Conservation (phyloP, 2,113 vertebrate genomes). For the Apteryx mantelli region DNA sequence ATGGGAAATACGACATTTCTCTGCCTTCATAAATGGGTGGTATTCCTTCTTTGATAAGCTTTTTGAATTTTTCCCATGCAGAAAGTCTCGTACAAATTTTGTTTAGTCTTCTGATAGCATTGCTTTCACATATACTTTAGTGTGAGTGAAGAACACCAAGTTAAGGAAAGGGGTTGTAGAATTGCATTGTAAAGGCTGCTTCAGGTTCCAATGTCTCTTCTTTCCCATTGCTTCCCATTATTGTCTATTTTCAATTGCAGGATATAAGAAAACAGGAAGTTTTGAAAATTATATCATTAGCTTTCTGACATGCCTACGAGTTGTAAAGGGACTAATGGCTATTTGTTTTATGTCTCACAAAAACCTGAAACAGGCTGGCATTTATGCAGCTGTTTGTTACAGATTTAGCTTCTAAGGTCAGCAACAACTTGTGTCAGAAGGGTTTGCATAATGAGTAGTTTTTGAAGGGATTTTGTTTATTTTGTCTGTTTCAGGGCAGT, state of each 20-base stretch:
- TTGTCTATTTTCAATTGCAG: conserved; percentile 17
- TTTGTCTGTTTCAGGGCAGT: conserved; percentile 79
- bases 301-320: background rate
- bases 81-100: background rate
- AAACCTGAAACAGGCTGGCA: background rate
- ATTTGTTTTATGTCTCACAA: background rate
- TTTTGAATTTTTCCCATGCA: background rate
- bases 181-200: background rate
- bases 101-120: background rate
- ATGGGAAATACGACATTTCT: background rate
- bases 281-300: background rate
- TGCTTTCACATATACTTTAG: background rate
- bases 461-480: background rate
- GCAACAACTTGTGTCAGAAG: background rate
- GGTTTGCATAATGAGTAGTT: background rate
- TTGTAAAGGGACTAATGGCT: background rate
- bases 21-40: background rate
- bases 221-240: background rate
- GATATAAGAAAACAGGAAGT: conserved; percentile 22
- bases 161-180: background rate
- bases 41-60: background rate
- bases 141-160: rapidly evolving
- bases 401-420: background rate
- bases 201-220: background rate
- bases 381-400: background rate